These are phyloP conservation scores for Aviceda subcristata DNA, from an alignment of 2,113 vertebrate genomes.

Conservation along the genomic window DNA sequence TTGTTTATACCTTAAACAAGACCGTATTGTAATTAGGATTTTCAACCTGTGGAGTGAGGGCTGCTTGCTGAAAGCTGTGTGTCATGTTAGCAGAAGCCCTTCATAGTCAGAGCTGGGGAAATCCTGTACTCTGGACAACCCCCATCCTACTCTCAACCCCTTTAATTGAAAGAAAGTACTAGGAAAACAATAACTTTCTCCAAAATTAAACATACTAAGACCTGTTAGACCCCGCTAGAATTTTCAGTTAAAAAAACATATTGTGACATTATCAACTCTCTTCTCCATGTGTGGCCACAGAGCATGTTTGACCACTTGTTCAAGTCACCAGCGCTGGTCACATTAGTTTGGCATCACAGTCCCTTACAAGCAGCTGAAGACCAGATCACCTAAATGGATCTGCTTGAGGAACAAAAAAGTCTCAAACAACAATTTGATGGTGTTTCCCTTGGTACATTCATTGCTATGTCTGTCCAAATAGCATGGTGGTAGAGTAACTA, in stretches of 20 bases:
- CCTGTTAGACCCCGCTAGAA: not conserved
- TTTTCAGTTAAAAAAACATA: not conserved
- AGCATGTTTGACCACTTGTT: not conserved
- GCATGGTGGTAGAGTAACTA: not conserved
- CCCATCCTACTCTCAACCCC: not conserved
- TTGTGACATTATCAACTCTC: rapidly evolving
- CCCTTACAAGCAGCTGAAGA: not conserved
- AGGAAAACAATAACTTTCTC: not conserved
- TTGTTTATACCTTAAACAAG: not conserved
- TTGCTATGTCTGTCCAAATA: not conserved
- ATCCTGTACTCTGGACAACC: not conserved
- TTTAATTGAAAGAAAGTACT: not conserved
- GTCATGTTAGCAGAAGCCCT: not conserved
- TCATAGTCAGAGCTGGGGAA: not conserved
- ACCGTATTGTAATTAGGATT: not conserved
- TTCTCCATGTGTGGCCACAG: not conserved
- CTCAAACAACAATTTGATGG: not conserved
- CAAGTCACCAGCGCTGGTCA: not conserved
- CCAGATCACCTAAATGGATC: not conserved
- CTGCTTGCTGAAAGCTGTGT: not conserved
- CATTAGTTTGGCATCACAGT: not conserved
- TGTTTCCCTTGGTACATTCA: not conserved
- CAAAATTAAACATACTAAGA: not conserved
- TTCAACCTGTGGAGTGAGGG: not conserved
- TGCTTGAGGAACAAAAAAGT: not conserved